These are phyloP conservation scores for Pollachius pollachius DNA, from an alignment of 2,113 vertebrate genomes.

Conservation along the genomic window DNA sequence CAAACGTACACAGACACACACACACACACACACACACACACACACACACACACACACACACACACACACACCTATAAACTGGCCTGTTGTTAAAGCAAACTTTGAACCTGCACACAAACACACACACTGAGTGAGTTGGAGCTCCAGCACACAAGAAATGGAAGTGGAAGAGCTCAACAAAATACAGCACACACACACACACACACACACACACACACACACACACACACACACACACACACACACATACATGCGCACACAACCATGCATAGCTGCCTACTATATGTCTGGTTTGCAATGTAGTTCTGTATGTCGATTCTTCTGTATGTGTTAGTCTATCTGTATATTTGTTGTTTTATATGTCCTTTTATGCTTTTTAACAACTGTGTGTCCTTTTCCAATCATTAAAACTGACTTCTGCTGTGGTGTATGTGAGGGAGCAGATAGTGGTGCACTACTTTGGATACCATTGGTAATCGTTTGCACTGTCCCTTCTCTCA, in stretches of 20 bases:
- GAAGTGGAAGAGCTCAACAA: conserved; percentile 54
- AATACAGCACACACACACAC: conserved; percentile 10
- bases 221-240: conserved; percentile 1
- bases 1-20: not conserved
- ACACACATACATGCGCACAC: conserved; percentile 2
- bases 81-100: conserved; percentile 50
- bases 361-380: not conserved
- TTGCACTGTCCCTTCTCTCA: no score
- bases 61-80: conserved; percentile 2
- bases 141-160: conserved; percentile 41
- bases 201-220: conserved; percentile 18
- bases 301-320: not conserved
- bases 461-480: no score
- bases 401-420: no score
- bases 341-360: not conserved
- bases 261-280: not conserved
- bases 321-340: not conserved
- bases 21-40: not conserved
- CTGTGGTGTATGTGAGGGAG: not conserved
- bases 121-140: conserved; percentile 3
- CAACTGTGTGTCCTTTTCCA: no score
- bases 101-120: conserved; percentile 64
- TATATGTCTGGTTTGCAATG: not conserved
- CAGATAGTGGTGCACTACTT: not conserved
- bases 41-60: conserved; percentile 1